A percentile compares a stretch with the other conserved stretches of the same genome.
Evolutionary conservation across 2,888 invertebrate genomes (phyloP).

Genomic region (Pharmacophagus antenor): DNA sequence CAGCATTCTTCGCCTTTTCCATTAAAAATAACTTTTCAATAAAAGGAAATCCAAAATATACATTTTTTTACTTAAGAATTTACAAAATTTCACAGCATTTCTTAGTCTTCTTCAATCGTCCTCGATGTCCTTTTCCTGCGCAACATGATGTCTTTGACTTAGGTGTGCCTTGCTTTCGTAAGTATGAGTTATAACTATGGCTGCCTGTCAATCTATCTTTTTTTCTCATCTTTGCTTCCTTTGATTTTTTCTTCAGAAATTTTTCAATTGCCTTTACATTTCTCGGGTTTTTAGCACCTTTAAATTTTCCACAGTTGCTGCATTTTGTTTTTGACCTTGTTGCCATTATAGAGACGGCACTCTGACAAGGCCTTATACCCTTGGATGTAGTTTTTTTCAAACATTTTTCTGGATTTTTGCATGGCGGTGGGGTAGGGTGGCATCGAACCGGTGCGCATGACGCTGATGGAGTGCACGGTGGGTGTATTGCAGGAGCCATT

Average conservation of each 20-base stretch:
- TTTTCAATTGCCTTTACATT: constrained; percentile 45
- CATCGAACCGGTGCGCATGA: constrained; percentile 64
- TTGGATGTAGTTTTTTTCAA: constrained; percentile 54
- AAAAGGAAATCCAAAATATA: not conserved
- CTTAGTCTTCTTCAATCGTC: constrained; percentile 49
- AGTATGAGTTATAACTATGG: constrained; percentile 48
- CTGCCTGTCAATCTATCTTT: constrained; percentile 53
- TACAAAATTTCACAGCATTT: constrained; percentile 42
- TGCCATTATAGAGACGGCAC: constrained; percentile 66
- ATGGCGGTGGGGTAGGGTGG: constrained; percentile 64
- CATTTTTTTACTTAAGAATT: constrained; percentile 7
- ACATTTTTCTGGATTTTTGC: constrained; percentile 62
- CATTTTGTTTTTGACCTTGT: constrained; percentile 57
- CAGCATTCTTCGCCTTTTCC: not conserved
- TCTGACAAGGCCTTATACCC: constrained; percentile 56
- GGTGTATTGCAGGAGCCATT: constrained; percentile 64
- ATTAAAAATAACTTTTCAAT: not conserved
- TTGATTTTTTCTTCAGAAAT: constrained; percentile 57
- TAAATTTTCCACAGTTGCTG: constrained; percentile 50
- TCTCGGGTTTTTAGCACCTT: constrained; percentile 40
- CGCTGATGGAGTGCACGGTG: constrained; percentile 66
- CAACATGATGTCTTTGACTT: constrained; percentile 50
- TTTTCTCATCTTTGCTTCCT: constrained; percentile 52
- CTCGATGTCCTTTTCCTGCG: constrained; percentile 64
- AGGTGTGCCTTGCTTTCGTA: constrained; percentile 45